A percentile compares a stretch with the other conserved stretches of the same genome.
phyloP scores from a whole-genome alignment of 1,140 invertebrate species.

The Chrysoperla carnea region DNA sequence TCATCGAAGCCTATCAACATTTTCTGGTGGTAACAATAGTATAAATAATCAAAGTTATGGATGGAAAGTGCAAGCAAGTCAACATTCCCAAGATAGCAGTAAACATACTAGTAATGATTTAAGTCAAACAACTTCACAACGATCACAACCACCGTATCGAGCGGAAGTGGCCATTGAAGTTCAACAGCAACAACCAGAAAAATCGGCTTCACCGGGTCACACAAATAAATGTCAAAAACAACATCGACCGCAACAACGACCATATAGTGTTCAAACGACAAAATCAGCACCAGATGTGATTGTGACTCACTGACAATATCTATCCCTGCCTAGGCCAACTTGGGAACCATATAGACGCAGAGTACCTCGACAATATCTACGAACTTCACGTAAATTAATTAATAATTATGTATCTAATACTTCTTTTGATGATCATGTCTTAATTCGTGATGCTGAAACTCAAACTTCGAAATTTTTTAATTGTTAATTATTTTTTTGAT shows the following conservation, averaged over 20 bases:
- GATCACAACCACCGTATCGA: constrained; percentile 25
- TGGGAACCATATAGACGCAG: constrained; percentile 38
- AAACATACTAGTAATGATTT: neutral
- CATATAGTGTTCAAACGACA: constrained; percentile 56
- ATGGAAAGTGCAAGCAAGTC: constrained; percentile 9
- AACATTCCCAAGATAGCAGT: constrained; percentile 7
- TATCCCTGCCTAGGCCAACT: constrained; percentile 20
- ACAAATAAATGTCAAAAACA: constrained; percentile 3
- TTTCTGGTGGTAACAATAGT: neutral
- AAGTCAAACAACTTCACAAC: constrained; percentile 13
- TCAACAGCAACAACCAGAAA: constrained; percentile 18
- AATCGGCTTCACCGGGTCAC: constrained; percentile 3
- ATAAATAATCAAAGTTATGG: neutral
- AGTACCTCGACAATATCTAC: constrained; percentile 26
- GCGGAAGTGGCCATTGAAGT: constrained; percentile 49
- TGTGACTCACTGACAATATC: constrained; percentile 54
- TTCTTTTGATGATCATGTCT: no score
- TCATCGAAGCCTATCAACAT: constrained; percentile 1
- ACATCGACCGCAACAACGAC: constrained; percentile 21
- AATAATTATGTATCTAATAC: neutral
- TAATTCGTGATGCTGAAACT: no score
- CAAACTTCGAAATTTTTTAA: no score
- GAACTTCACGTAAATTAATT: constrained; percentile 9
- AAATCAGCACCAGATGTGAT: constrained; percentile 79
- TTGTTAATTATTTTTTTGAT: no score